Base-by-base conservation (phyloP, 2,797 vertebrate species). In the Orestias chungarensis region DNA sequence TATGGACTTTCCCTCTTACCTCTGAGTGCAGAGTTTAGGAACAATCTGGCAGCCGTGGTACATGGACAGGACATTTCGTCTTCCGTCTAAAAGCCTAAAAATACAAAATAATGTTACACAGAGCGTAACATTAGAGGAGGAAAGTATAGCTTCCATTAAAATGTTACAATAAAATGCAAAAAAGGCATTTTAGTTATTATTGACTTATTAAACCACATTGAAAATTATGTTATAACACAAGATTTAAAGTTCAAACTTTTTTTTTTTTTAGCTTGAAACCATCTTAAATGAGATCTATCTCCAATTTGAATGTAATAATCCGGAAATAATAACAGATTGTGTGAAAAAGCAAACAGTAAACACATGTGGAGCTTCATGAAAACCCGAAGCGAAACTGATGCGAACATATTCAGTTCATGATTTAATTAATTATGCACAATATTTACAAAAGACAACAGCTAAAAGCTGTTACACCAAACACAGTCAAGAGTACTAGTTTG, bases 21-120 rank as follows among this genome's bases (percentile, higher is more conserved):
- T 94, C 91, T 92, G 43, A 93, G 91, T 0, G 91, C 90, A 25
- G 92, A 88, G 79, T 86, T 89, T 2, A 94, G 70, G 33, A 95
- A 85, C 81, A 93, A 74, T 75, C 92, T 92, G 72, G 87, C 93
- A 70, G 93, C 92, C 42, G 93, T 89, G n/a, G 91, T 84, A 75
- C 92, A 94, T 1, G 93, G 80, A 73, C 94, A 94, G 83, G 93
- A 93, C 94, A 95, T 95, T 82, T 84, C 73, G 23, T 70, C 74
- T 71, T 76, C 74, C 29, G 61, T 57, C 18, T 78, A 25, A 75
- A 82, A 71, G 43, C 82, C 88, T 88, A 31, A 31, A 82, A 83
- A 76, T 0, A 27, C 50, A 82, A 49, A 38, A 0, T 14, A 44
- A 50, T 15, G 74, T 8, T 71, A 43, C 35, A 71, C 18, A 9